phyloP scores from a whole-genome alignment of 2,797 vertebrate genomes.

The Periophthalmus magnuspinnatus region DNA sequence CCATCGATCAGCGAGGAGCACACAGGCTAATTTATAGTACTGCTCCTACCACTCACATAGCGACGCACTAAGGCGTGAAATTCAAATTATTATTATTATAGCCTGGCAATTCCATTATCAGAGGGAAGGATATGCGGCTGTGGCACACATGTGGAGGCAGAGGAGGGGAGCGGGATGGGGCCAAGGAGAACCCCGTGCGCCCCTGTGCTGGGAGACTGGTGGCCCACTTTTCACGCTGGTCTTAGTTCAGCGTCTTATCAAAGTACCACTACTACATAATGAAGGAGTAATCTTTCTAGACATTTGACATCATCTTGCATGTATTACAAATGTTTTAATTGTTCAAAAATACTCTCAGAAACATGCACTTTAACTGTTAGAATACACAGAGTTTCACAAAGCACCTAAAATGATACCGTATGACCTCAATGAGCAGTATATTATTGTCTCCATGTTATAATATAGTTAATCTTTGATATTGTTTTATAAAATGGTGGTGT shows the following conservation, averaged over 20 bases:
- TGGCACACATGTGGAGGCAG: slow-evolving; percentile 64
- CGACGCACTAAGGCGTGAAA: slow-evolving; percentile 74
- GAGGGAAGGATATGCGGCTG: slow-evolving; percentile 73
- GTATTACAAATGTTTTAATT: neutral
- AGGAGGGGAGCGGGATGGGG: slow-evolving; percentile 38
- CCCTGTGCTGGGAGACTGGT: slow-evolving; percentile 48
- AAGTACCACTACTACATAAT: neutral
- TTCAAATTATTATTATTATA: slow-evolving; percentile 84
- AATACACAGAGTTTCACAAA: neutral
- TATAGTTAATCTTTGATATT: no score
- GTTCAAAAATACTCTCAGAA: neutral
- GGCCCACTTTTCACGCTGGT: slow-evolving; percentile 55
- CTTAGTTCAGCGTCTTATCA: slow-evolving; percentile 29
- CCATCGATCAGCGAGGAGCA: slow-evolving; percentile 76
- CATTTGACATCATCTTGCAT: neutral
- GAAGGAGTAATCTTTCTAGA: neutral
- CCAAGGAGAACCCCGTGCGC: slow-evolving; percentile 59
- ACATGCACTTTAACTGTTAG: neutral
- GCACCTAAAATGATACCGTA: neutral
- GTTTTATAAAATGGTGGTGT: no score
- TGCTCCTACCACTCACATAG: slow-evolving; percentile 64
- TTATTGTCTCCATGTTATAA: no score
- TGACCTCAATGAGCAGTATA: no score
- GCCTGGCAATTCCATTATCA: slow-evolving; percentile 79
- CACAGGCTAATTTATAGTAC: slow-evolving; percentile 78